Base-by-base conservation (phyloP, 2,113 vertebrate species). In the Nycticorax nycticorax region DNA sequence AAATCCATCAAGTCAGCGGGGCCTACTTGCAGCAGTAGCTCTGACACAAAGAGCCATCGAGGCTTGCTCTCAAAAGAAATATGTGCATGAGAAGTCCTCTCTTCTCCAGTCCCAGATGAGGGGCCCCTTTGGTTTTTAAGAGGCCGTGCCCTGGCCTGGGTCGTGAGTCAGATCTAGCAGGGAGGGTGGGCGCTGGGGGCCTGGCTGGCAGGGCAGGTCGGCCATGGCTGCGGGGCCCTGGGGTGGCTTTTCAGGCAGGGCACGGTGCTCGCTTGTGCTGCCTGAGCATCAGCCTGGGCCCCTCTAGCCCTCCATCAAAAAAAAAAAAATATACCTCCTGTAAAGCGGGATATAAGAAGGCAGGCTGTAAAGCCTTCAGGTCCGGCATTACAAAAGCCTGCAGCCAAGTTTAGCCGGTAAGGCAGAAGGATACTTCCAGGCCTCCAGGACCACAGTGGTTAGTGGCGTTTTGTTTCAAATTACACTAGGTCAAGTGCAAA, bases 401-500 rank as follows among this genome's bases (percentile, higher is more conserved):
- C 43, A 37, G 33, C 30, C 10, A 10, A 20, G 8, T 62, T 74
- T n/a, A 32, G 35, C 12, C 23, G 20, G 30, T 23, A 9, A 48
- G 16, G 30, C 32, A 41, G 73, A 55, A 66, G 48, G 50, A 9
- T 64, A 2, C 13, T 43, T 62, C 10, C 43, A 77, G 47, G 37
- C 14, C 14, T 41, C 23, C 16, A 21, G 10, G 35, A 12, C 33
- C 11, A 10, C 4, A 1, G 53, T 10, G 59, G 22, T 35, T 56
- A 12, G 23, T 0, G 2, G 14, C 0, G 0, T 50, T 82, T 68
- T 68, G 43, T 56, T 92, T 53, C 0, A 1, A 52, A 41, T 66
- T 68, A 30, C 30, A 53, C 18, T 21, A 43, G 14, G 14, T 56
- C 3, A 1, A 39, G 12, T 27, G 39, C 21, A 57, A 17, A 78